Percentiles rank a stretch among this genome's conserved stretches.
These are phyloP conservation scores for Hucho hucho DNA, from an alignment of 2,113 vertebrate species.

Conservation along the genomic window DNA sequence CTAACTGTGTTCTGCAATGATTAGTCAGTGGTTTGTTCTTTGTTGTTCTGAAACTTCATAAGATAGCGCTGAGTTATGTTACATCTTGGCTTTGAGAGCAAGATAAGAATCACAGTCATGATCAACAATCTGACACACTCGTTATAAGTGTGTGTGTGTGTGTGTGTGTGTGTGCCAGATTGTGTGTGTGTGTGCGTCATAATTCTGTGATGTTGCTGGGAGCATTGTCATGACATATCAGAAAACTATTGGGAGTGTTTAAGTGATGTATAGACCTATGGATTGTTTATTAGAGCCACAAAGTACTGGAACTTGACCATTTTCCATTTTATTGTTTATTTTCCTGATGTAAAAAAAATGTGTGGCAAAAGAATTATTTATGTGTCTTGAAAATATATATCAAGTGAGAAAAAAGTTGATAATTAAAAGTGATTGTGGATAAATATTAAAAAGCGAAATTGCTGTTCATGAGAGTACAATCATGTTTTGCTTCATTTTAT, in stretches of 20 bases:
- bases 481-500: conserved; percentile 4
- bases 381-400: background rate
- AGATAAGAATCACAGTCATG: conserved; percentile 19
- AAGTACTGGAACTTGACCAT: conserved; percentile 38
- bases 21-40: background rate
- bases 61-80: background rate
- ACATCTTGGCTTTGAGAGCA: no score
- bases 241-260: background rate
- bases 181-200: background rate
- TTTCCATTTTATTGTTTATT: conserved; percentile 23
- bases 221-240: background rate
- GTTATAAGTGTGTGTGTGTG: conserved; percentile 16
- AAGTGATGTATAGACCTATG: conserved; percentile 19
- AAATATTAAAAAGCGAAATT: background rate
- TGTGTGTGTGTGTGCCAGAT: conserved; percentile 23
- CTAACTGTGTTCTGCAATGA: background rate
- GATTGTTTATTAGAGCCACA: conserved; percentile 32
- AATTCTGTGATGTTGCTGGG: background rate
- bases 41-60: background rate
- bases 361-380: background rate
- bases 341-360: conserved; percentile 30
- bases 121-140: conserved; percentile 19
- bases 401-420: background rate
- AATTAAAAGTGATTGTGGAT: background rate
- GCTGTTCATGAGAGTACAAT: conserved; percentile 1